These are phyloP conservation scores for Manis crassicaudata DNA, from an alignment of 2,797 vertebrate genomes.

Conservation along the genomic window DNA sequence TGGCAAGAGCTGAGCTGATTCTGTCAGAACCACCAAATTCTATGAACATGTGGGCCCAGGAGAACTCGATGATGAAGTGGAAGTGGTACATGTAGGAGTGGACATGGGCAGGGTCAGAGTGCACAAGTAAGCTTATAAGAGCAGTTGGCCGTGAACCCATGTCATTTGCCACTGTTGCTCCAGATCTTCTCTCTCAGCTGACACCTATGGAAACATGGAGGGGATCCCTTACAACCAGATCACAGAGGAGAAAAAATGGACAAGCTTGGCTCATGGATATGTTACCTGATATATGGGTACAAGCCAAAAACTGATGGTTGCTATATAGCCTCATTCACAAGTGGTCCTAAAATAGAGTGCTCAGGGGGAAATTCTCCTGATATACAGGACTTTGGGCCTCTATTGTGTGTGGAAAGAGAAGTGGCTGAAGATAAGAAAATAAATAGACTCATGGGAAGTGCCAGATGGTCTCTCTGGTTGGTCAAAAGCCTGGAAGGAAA, in stretches of 20 bases:
- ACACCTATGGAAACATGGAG: not conserved
- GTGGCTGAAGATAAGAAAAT: not conserved
- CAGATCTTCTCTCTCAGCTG: not conserved
- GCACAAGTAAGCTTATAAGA: not conserved
- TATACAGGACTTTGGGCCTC: not conserved
- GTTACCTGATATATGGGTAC: not conserved
- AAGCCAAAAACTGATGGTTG: not conserved
- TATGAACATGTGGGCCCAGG: not conserved
- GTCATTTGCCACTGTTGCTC: not conserved
- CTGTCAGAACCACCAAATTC: not conserved
- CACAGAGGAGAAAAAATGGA: not conserved
- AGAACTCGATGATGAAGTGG: not conserved
- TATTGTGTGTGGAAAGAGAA: not conserved
- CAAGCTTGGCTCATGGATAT: not conserved
- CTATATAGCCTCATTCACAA: not conserved
- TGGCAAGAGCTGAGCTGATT: not conserved
- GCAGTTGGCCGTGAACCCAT: not conserved
- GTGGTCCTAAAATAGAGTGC: not conserved
- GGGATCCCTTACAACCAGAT: not conserved
- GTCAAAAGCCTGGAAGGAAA: not conserved
- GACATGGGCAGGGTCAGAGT: not conserved
- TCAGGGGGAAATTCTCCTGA: not conserved
- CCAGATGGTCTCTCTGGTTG: not conserved
- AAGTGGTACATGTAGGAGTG: not conserved
- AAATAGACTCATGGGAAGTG: not conserved